Evolutionary conservation across 2,113 vertebrate species (phyloP).

Genomic region (Candoia aspera): DNA sequence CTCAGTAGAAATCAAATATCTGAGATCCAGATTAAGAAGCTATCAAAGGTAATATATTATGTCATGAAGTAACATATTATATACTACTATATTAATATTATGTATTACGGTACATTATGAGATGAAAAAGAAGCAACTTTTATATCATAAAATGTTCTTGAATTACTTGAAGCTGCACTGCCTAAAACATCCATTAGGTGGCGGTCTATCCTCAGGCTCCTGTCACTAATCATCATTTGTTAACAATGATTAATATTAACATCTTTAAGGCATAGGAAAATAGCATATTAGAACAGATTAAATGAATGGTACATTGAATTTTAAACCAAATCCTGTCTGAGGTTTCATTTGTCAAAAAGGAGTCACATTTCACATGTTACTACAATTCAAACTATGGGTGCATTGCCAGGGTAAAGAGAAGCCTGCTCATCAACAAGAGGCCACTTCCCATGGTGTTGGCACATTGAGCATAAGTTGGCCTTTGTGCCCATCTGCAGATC

Average conservation of each 20-base stretch:
- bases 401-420: background rate
- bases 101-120: background rate
- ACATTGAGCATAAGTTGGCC: background rate
- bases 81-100: background rate
- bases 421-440: background rate
- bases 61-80: background rate
- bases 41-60: background rate
- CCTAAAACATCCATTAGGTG: constrained; percentile 11
- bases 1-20: background rate
- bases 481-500: background rate
- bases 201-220: constrained; percentile 9
- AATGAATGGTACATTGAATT: background rate
- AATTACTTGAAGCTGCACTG: background rate
- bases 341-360: fast-evolving
- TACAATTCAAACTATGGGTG: background rate
- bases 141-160: background rate
- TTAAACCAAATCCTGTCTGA: background rate
- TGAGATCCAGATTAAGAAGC: background rate
- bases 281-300: background rate
- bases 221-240: background rate
- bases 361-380: fast-evolving
- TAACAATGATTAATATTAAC: background rate
- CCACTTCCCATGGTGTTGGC: background rate
- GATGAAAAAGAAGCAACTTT: background rate
- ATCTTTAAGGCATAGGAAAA: background rate